Percentiles rank a stretch among this genome's conserved stretches.
phyloP scores from a whole-genome alignment of 2,888 invertebrate species.

The Eurytoma californica region DNA sequence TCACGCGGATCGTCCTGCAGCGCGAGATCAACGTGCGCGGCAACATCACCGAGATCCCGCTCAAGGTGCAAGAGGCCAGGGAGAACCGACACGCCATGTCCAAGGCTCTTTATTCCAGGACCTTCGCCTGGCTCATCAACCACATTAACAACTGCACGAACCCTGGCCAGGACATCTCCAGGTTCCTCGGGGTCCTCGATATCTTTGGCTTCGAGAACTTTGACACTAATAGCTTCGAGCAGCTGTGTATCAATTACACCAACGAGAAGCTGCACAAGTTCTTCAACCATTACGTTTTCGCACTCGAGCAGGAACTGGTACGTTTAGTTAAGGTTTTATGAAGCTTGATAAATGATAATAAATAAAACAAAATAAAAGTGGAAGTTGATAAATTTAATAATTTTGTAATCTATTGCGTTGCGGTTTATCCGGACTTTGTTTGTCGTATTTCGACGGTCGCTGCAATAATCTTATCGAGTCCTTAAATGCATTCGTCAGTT shows the following conservation, averaged over 20 bases:
- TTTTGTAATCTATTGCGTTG: neutral
- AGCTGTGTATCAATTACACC: slow-evolving; percentile 94
- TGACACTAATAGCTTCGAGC: slow-evolving; percentile 92
- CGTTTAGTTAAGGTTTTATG: slow-evolving; percentile 74
- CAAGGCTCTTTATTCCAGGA: slow-evolving; percentile 91
- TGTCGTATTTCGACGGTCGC: neutral
- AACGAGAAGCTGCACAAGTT: slow-evolving; percentile 96
- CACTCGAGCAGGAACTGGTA: slow-evolving; percentile 94
- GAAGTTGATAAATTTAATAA: neutral
- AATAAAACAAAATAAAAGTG: neutral
- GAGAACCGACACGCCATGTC: slow-evolving; percentile 96
- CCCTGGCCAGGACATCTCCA: slow-evolving; percentile 87
- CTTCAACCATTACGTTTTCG: slow-evolving; percentile 97
- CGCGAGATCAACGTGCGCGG: slow-evolving; percentile 94
- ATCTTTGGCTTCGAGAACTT: slow-evolving; percentile 97
- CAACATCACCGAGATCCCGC: slow-evolving; percentile 93
- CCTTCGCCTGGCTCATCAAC: slow-evolving; percentile 94
- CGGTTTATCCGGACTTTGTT: neutral
- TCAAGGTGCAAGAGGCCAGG: slow-evolving; percentile 90
- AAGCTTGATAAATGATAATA: too few species aligned
- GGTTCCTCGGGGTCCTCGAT: slow-evolving; percentile 91
- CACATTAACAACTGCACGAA: slow-evolving; percentile 95
- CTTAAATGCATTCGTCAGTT: too few species aligned
- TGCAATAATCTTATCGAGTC: too few species aligned
- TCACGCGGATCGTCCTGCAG: slow-evolving; percentile 85